A percentile compares a stretch with the other conserved stretches of the same genome.
These are phyloP conservation scores for Listrodromus nycthemerus DNA, from an alignment of 2,888 invertebrate species.

Conservation along the genomic window DNA sequence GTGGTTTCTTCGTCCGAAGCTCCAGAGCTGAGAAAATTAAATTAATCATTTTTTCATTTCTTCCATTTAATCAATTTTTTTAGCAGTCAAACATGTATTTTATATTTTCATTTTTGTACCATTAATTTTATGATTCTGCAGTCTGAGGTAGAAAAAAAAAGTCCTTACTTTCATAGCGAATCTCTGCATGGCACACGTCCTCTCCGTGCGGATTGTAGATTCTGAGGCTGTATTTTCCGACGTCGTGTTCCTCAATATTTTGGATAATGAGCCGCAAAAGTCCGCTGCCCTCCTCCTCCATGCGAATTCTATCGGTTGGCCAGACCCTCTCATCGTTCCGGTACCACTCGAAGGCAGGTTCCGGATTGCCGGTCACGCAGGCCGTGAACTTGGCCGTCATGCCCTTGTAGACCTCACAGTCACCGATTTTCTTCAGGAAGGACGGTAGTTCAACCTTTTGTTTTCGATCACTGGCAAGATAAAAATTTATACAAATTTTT, in stretches of 20 bases:
- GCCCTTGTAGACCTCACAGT: constrained; percentile 93
- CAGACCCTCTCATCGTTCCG: constrained; percentile 92
- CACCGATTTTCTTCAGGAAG: constrained; percentile 95
- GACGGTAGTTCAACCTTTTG: constrained; percentile 93
- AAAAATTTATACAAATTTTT: background rate
- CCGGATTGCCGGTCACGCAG: constrained; percentile 94
- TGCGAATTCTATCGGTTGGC: constrained; percentile 92
- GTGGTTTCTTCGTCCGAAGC: constrained; percentile 88
- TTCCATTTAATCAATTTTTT: background rate
- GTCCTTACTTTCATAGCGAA: constrained; percentile 92
- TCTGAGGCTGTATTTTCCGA: constrained; percentile 93
- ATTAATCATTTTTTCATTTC: background rate
- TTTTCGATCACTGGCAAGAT: constrained; percentile 87
- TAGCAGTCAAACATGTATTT: background rate
- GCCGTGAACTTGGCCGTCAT: constrained; percentile 98
- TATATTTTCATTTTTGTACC: background rate
- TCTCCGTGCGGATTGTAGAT: constrained; percentile 94
- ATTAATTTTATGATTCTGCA: background rate
- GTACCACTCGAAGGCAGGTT: constrained; percentile 95
- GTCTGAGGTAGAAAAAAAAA: background rate
- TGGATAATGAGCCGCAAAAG: constrained; percentile 92
- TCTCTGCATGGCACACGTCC: constrained; percentile 91
- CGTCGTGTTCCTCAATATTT: constrained; percentile 92
- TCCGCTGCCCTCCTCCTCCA: constrained; percentile 93
- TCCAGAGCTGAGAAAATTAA: constrained; percentile 87